These are phyloP conservation scores for Tragelaphus strepsiceros DNA, from an alignment of 2,113 vertebrate species.

Conservation along the genomic window DNA sequence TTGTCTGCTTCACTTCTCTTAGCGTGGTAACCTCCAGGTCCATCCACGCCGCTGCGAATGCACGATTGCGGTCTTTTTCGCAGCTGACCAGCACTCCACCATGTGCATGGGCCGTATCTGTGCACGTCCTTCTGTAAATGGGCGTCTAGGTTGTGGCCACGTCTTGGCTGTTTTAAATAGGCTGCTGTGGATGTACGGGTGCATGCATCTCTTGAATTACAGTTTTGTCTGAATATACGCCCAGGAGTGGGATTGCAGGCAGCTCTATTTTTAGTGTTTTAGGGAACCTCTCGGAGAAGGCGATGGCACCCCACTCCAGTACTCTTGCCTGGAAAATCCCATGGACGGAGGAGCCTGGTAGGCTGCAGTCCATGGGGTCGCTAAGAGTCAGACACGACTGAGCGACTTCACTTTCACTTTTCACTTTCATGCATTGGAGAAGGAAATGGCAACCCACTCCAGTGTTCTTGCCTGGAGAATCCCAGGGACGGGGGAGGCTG, in stretches of 20 bases:
- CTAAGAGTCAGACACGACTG: too few species aligned
- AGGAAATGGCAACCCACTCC: too few species aligned
- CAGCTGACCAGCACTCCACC: background rate
- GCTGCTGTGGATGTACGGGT: background rate
- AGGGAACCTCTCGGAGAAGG: background rate
- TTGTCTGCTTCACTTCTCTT: rapidly evolving
- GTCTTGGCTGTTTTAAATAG: background rate
- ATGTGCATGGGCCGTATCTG: too few species aligned
- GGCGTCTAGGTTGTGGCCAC: background rate
- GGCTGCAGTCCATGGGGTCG: too few species aligned
- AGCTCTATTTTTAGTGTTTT: too few species aligned
- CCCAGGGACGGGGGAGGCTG: too few species aligned
- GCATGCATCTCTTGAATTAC: rapidly evolving
- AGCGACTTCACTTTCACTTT: too few species aligned
- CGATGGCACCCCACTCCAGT: too few species aligned
- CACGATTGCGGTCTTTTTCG: rapidly evolving
- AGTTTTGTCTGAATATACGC: background rate
- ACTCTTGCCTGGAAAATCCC: too few species aligned
- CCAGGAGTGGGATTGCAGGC: background rate
- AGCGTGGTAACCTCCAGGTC: rapidly evolving
- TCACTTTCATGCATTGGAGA: too few species aligned
- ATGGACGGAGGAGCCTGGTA: too few species aligned
- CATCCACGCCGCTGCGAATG: background rate
- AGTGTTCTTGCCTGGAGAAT: too few species aligned
- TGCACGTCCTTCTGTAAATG: rapidly evolving